These are phyloP conservation scores for Maniola hyperantus DNA, from an alignment of 2,888 invertebrate genomes.

Conservation along the genomic window DNA sequence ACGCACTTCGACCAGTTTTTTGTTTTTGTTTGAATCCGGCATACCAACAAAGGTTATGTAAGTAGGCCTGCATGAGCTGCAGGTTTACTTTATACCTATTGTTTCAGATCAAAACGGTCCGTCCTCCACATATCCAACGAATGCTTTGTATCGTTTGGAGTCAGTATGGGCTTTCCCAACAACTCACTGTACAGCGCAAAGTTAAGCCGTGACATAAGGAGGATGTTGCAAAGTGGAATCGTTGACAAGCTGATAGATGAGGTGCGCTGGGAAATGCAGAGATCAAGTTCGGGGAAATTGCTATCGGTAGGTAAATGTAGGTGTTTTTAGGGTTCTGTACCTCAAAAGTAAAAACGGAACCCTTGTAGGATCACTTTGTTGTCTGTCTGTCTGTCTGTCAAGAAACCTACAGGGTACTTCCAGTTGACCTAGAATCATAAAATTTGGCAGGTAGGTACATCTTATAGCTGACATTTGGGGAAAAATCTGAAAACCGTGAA, in stretches of 20 bases:
- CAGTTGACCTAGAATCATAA: too few relatives aligned
- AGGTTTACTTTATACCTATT: background rate
- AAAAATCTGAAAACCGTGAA: too few relatives aligned
- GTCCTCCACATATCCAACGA: conserved; percentile 88
- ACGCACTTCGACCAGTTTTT: too few relatives aligned
- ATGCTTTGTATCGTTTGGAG: conserved; percentile 88
- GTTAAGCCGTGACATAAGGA: conserved; percentile 83
- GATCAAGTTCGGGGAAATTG: conserved; percentile 83
- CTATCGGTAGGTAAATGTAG: conserved; percentile 83
- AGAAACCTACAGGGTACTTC: too few relatives aligned
- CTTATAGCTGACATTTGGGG: too few relatives aligned
- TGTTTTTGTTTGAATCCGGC: too few relatives aligned
- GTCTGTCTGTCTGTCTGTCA: too few relatives aligned
- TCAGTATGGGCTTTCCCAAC: conserved; percentile 85
- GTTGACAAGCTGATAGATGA: conserved; percentile 86
- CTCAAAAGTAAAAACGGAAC: too few relatives aligned
- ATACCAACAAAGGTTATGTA: too few relatives aligned
- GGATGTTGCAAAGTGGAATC: conserved; percentile 86
- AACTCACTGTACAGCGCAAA: conserved; percentile 85
- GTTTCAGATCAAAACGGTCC: conserved; percentile 81
- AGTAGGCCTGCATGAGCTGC: background rate
- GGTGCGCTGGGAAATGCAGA: conserved; percentile 88
- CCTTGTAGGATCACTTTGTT: too few relatives aligned
- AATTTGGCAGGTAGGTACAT: too few relatives aligned
- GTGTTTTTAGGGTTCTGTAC: background rate